Percentiles rank a stretch among this genome's conserved stretches.
Evolutionary conservation across 2,888 invertebrate genomes (phyloP).

Genomic region (Yponomeuta cagnagella): DNA sequence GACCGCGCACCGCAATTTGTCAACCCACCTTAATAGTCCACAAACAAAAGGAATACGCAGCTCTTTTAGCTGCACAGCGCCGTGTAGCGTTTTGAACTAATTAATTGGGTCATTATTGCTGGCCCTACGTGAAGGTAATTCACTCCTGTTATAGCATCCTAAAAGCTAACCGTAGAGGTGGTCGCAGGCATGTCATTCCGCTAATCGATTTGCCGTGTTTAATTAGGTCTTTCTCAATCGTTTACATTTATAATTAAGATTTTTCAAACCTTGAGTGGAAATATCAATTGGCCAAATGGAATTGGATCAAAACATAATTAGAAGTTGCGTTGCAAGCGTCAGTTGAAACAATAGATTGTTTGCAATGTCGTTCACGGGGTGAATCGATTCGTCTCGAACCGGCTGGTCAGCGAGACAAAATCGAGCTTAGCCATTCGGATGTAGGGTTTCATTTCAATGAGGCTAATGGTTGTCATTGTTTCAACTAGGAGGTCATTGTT

Average conservation of each 20-base stretch:
- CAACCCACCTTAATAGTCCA: conserved; percentile 35
- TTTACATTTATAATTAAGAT: not conserved
- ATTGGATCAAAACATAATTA: conserved; percentile 48
- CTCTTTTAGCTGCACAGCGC: conserved; percentile 43
- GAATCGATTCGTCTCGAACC: conserved; percentile 62
- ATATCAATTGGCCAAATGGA: conserved; percentile 41
- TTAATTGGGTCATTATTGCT: conserved; percentile 58
- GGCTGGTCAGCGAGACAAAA: conserved; percentile 48
- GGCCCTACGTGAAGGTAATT: conserved; percentile 40
- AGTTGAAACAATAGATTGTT: conserved; percentile 53
- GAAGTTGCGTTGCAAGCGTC: conserved; percentile 47
- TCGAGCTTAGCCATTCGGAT: conserved; percentile 38
- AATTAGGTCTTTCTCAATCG: conserved; percentile 13
- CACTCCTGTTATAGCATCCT: conserved; percentile 19
- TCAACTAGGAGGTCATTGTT: conserved; percentile 47
- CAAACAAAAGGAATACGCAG: conserved; percentile 53
- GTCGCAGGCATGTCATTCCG: conserved; percentile 2
- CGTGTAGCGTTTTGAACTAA: conserved; percentile 47
- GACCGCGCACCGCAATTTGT: conserved; percentile 57
- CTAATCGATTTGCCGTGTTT: conserved; percentile 14
- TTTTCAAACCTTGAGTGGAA: conserved; percentile 26
- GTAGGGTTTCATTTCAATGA: conserved; percentile 36
- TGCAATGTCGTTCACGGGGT: conserved; percentile 52
- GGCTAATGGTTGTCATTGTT: conserved; percentile 55
- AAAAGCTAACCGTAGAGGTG: not conserved